phyloP scores from a whole-genome alignment of 2,797 vertebrate genomes.

The Acanthurus leucopareius region DNA sequence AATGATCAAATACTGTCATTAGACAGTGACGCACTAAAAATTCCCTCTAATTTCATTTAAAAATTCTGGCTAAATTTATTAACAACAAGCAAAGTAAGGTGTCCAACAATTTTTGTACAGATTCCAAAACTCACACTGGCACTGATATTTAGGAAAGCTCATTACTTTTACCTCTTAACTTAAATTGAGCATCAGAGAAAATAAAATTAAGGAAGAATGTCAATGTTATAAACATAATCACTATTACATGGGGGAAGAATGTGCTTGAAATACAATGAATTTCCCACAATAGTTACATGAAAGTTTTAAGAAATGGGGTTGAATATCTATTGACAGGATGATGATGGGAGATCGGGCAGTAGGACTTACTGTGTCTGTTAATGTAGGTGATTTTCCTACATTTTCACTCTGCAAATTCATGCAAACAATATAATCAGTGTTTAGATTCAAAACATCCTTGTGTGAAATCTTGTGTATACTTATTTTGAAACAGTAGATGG shows the following conservation, averaged over 20 bases:
- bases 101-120: not conserved
- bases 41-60: not conserved
- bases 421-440: constrained; percentile 58
- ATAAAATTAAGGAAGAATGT: not conserved
- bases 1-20: not conserved
- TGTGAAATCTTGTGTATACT: not conserved
- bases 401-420: constrained; percentile 65
- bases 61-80: not conserved
- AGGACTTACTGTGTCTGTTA: constrained; percentile 68
- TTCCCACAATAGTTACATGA: constrained; percentile 15
- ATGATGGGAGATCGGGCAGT: not conserved
- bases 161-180: constrained; percentile 2
- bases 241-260: constrained; percentile 11
- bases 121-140: not conserved
- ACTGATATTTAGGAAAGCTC: not conserved
- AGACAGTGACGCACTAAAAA: not conserved
- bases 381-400: constrained; percentile 56
- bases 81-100: not conserved
- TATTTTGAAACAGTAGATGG: not conserved
- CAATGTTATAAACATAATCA: not conserved
- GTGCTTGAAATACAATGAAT: not conserved
- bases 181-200: not conserved
- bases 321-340: constrained; percentile 12
- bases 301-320: not conserved
- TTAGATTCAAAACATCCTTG: constrained; percentile 22